Percentiles rank a stretch among this genome's conserved stretches.
phyloP scores from a whole-genome alignment of 1,140 invertebrate genomes.

The Drosophila virilis region DNA sequence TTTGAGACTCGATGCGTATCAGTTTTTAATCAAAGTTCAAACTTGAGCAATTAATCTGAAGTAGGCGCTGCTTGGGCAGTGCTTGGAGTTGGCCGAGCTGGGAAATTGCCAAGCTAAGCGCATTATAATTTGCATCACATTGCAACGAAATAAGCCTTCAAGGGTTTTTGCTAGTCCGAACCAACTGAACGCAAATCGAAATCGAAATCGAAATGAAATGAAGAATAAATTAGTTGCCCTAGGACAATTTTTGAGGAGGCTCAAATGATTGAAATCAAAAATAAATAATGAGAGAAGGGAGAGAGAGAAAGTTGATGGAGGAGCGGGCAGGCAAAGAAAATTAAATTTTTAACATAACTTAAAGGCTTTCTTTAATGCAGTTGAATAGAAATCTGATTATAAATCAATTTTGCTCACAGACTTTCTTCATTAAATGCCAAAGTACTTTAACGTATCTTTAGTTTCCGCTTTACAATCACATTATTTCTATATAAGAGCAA shows the following conservation, averaged over 20 bases:
- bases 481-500: no score
- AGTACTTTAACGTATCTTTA: no score
- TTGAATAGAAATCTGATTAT: no score
- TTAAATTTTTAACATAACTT: no score
- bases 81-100: no score
- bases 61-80: background rate
- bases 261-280: background rate
- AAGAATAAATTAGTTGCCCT: constrained; percentile 6
- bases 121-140: constrained; percentile 13
- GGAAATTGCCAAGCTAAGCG: constrained; percentile 10
- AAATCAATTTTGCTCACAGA: no score
- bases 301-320: no score
- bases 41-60: constrained; percentile 21
- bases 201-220: constrained; percentile 6
- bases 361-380: no score
- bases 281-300: background rate
- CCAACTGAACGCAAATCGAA: background rate
- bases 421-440: no score
- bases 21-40: constrained; percentile 41
- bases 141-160: background rate
- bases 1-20: constrained; percentile 13
- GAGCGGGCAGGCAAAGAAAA: background rate
- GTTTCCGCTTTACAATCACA: no score
- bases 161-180: background rate
- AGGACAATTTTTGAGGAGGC: background rate